Evolutionary conservation across 2,888 invertebrate species (phyloP).

Genomic region (Tubulanus polymorphus): DNA sequence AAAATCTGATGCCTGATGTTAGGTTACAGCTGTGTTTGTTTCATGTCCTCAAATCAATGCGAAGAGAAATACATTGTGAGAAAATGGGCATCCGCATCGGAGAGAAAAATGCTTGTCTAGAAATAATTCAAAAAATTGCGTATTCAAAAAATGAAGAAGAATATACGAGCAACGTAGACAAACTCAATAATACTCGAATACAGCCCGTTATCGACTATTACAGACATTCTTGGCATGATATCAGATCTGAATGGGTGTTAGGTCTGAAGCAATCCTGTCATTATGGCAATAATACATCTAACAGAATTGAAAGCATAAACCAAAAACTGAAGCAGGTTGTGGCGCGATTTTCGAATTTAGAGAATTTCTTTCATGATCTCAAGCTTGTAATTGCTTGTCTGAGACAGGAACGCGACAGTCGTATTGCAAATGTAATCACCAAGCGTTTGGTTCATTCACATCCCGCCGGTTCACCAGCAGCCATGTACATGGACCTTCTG

Average conservation of each 20-base stretch:
- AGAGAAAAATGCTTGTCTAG: not conserved
- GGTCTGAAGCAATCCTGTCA: not conserved
- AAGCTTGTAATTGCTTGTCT: not conserved
- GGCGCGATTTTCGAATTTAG: not conserved
- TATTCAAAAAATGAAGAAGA: not conserved
- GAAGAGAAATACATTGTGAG: not conserved
- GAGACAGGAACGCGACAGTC: not conserved
- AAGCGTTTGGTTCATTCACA: not conserved
- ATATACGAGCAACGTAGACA: not conserved
- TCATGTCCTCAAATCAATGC: not conserved
- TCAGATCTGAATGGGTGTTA: not conserved
- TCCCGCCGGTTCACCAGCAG: not conserved
- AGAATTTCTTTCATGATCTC: not conserved
- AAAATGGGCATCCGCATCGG: not conserved
- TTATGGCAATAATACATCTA: not conserved
- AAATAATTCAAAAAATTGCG: not conserved
- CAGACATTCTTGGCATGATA: not conserved
- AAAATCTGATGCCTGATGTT: not conserved
- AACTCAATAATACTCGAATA: not conserved
- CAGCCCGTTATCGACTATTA: not conserved
- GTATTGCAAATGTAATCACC: not conserved
- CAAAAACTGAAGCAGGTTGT: not conserved
- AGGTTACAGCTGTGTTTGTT: not conserved
- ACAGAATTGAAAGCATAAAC: not conserved
- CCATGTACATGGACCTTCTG: not conserved